Evolutionary conservation across 2,113 vertebrate genomes (phyloP).

Genomic region (Hydrochoerus hydrochaeris): DNA sequence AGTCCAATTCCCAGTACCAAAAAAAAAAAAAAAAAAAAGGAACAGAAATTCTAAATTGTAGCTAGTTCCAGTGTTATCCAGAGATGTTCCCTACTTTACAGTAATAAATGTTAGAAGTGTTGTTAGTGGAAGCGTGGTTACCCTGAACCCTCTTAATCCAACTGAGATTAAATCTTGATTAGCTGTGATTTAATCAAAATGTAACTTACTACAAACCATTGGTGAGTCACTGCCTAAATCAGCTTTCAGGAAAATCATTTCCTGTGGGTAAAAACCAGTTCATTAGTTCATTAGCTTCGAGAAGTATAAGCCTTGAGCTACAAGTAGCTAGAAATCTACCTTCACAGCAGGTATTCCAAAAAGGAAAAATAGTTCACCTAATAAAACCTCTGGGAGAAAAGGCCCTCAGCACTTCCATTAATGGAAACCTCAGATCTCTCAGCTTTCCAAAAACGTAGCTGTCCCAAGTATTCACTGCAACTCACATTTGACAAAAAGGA

Average conservation of each 20-base stretch:
- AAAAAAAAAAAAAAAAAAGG: background rate
- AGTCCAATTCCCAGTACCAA: too few relatives aligned
- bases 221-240: background rate
- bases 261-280: slow-evolving; percentile 39
- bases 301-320: slow-evolving; percentile 33
- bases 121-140: background rate
- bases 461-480: background rate
- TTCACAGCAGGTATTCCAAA: slow-evolving; percentile 20
- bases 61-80: background rate
- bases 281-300: slow-evolving; percentile 49
- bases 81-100: background rate
- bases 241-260: background rate
- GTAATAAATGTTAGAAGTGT: background rate
- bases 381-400: slow-evolving; percentile 32
- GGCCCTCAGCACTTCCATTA: slow-evolving; percentile 4
- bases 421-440: background rate
- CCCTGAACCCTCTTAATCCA: background rate
- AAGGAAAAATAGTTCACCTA: slow-evolving; percentile 59
- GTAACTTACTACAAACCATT: background rate
- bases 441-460: background rate
- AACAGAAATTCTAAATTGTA: background rate
- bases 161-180: background rate
- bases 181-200: background rate
- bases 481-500: background rate
- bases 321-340: slow-evolving; percentile 1